Conservation (phyloP, 2,888 invertebrate species). For the Hydriomena furcata region DNA sequence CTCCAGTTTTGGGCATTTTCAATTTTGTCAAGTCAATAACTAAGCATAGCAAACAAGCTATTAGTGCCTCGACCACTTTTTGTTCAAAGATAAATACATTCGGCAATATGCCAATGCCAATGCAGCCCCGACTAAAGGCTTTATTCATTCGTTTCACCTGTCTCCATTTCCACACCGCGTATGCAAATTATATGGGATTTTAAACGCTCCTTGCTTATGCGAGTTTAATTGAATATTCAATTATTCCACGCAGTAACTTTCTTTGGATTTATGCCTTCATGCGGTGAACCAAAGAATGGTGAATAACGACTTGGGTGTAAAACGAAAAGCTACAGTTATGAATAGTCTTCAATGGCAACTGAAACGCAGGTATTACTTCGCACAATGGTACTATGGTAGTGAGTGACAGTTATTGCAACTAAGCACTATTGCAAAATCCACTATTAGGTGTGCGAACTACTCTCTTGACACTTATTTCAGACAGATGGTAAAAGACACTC, state of each 20-base stretch:
- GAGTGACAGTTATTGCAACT: constrained; percentile 3
- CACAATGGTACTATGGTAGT: constrained; percentile 3
- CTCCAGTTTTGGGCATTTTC: too few relatives aligned
- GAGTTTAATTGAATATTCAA: constrained; percentile 64
- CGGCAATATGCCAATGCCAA: constrained; percentile 12
- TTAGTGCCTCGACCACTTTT: not conserved
- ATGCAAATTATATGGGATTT: constrained; percentile 35
- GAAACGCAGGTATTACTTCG: constrained; percentile 4
- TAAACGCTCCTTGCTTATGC: constrained; percentile 32
- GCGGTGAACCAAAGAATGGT: constrained; percentile 16
- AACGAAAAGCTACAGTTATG: constrained; percentile 8
- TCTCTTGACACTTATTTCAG: not conserved
- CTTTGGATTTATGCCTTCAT: constrained; percentile 33
- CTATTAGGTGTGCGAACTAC: not conserved
- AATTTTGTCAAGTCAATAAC: too few relatives aligned
- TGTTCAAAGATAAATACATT: constrained; percentile 8
- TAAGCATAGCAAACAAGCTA: too few relatives aligned
- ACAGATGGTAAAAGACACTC: too few relatives aligned
- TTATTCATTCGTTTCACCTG: constrained; percentile 20
- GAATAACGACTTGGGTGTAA: constrained; percentile 19
- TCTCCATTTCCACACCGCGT: constrained; percentile 18
- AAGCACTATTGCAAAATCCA: not conserved
- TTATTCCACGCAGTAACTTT: constrained; percentile 46
- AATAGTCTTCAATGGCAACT: constrained; percentile 10
- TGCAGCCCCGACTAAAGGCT: constrained; percentile 9